phyloP scores from a whole-genome alignment of 2,113 vertebrate species.

The Pseudorhombus dupliciocellatus region DNA sequence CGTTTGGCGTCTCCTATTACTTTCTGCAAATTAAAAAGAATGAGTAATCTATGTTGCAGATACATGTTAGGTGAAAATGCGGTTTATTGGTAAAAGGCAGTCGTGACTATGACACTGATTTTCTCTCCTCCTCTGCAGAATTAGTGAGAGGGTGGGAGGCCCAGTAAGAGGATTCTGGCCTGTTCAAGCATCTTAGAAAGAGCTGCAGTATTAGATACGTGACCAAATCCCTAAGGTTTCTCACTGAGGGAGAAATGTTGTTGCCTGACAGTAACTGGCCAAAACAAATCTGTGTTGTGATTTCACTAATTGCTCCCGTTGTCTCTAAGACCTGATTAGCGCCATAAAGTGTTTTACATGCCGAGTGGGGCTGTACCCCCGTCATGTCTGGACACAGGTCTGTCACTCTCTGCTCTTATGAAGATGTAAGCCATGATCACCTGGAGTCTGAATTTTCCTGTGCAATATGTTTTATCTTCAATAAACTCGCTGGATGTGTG shows the following conservation, averaged over 20 bases:
- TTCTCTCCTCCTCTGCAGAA: neutral
- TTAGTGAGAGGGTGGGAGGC: constrained; percentile 26
- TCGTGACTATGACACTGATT: neutral
- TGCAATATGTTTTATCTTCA: constrained; percentile 1
- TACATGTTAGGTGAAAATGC: no score
- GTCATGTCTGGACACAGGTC: constrained; percentile 8
- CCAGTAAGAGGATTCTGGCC: constrained; percentile 58
- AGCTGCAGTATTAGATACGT: constrained; percentile 12
- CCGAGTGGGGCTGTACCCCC: constrained; percentile 26
- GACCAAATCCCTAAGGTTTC: constrained; percentile 46
- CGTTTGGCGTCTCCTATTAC: neutral
- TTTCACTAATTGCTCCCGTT: constrained; percentile 45
- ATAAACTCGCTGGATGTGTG: neutral
- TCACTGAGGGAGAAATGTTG: constrained; percentile 16
- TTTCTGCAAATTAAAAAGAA: neutral
- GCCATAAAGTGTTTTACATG: constrained; percentile 45
- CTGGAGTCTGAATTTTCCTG: neutral
- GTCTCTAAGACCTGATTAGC: constrained; percentile 55
- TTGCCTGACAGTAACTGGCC: neutral
- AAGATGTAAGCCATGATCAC: neutral
- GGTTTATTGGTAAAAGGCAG: no score
- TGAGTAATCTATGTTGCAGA: no score
- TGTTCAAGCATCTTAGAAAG: constrained; percentile 39
- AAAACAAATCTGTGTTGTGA: constrained; percentile 46
- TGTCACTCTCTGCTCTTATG: constrained; percentile 17